Evolutionary conservation across 92 coral and sea anemone genomes (phyloP).

Genomic region (Epizoanthus rinbou): DNA sequence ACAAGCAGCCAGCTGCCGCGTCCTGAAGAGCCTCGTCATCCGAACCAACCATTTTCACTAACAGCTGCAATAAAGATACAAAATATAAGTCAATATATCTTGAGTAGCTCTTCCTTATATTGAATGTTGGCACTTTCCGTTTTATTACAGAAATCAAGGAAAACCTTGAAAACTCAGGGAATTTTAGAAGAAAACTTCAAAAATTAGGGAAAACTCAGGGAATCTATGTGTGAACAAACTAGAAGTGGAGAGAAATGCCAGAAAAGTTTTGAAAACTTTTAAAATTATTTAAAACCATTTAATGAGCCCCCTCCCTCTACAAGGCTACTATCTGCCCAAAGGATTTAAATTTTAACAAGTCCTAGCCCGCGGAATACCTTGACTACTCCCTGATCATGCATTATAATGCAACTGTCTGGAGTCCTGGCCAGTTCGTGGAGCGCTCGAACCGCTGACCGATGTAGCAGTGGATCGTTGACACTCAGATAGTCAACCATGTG

Average conservation of each 20-base stretch:
- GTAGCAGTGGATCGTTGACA: conserved; percentile 68
- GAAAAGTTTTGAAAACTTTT: no score
- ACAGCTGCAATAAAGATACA: conserved; percentile 52
- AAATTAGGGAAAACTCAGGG: no score
- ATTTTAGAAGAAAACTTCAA: no score
- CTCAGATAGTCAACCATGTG: conserved; percentile 85
- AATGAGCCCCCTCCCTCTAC: no score
- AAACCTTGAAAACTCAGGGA: no score
- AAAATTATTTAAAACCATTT: no score
- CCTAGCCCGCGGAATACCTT: conserved; percentile 55
- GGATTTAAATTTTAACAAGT: no score
- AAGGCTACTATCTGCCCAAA: no score
- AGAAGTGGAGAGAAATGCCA: no score
- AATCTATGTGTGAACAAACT: no score
- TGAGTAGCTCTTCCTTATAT: background rate
- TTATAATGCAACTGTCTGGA: conserved; percentile 85
- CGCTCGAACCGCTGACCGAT: conserved; percentile 93
- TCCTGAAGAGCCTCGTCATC: conserved; percentile 85
- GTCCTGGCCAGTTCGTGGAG: conserved; percentile 78
- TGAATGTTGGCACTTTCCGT: background rate
- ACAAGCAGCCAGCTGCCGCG: conserved; percentile 91
- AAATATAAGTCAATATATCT: no score
- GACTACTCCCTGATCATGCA: conserved; percentile 89
- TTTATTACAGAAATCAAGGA: background rate
- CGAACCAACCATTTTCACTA: conserved; percentile 92